Evolutionary conservation across 1,140 invertebrate genomes (phyloP), one percentile per base, ranked within the genome.

Genomic region (Myzus persicae): DNA sequence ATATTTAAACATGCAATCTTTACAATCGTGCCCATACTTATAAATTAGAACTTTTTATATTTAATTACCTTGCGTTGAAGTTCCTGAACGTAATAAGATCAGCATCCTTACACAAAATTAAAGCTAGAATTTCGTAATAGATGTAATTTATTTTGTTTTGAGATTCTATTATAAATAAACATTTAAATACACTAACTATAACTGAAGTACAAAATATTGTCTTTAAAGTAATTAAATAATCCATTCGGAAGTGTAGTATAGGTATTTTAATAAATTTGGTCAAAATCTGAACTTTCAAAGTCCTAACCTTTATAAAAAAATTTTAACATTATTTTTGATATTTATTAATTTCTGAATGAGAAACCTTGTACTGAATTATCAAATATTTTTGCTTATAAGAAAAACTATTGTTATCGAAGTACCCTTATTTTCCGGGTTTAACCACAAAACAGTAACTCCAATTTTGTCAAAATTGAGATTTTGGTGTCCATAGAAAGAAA

Each of bases 61-160:
- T 85, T 18, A 46, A 44, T 46, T 88, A 44, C 85, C 85, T 88
- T 88, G 85, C 85, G 85, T 88, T 88, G 42, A 88, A 88, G 85
- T 88, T 88, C 46, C 85, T n/a, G 42, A 85, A 85, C 18, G 14
- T 4, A 67, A 67, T 67, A 67, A n/a, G n/a, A 67, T 67, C 7
- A 18, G 4, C 4, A n/a, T 67, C 1, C 14, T n/a, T 14, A n/a
- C 26, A 67, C 31, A 67, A n/a, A n/a, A 67, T 5, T 67, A 67
- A 67, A 31, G 31, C 14, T 67, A n/a, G 14, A n/a, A 18, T 18
- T 2, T 18, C 11, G 7, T 44, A 44, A 8, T 22, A 67, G 14
- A 1, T n/a, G 4, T 67, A 67, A n/a, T 67, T 67, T 67, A 18
- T 67, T 67, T 67, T 67, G 59, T n/a, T n/a, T 3, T 5, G 9